A percentile compares a stretch with the other conserved stretches of the same genome.
These are phyloP conservation scores for Ectemnius lituratus DNA, from an alignment of 2,888 invertebrate genomes.

Conservation along the genomic window DNA sequence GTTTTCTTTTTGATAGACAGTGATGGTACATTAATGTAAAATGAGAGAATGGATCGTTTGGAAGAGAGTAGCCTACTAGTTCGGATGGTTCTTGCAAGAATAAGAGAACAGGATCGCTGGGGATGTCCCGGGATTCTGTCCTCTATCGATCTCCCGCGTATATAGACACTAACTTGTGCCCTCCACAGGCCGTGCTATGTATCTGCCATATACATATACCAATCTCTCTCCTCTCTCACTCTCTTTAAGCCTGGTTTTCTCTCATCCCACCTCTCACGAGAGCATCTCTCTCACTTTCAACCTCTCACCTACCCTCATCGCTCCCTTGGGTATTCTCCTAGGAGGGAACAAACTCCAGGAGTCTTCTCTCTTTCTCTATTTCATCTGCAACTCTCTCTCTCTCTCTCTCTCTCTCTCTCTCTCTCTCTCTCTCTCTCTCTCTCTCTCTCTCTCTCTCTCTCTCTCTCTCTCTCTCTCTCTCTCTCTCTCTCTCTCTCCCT, in stretches of 20 bases:
- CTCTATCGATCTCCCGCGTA: constrained; percentile 76
- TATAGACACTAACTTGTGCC: constrained; percentile 76
- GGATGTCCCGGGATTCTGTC: constrained; percentile 77
- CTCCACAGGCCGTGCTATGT: constrained; percentile 73
- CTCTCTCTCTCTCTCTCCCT: constrained; percentile 11
- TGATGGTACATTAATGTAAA: constrained; percentile 64
- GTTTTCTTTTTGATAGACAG: constrained; percentile 8
- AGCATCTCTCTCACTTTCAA: constrained; percentile 11
- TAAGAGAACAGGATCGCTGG: constrained; percentile 77
- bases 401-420: constrained; percentile 14
- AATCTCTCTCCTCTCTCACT: constrained; percentile 34
- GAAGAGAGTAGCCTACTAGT: constrained; percentile 63
- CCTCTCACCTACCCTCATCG: constrained; percentile 13
- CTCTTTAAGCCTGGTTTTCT: constrained; percentile 13
- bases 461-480: constrained; percentile 11
- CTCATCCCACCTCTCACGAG: not conserved
- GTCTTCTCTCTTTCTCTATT: constrained; percentile 9
- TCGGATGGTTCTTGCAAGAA: constrained; percentile 76
- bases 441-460: constrained; percentile 11
- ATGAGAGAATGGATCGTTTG: constrained; percentile 57
- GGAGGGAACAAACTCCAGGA: no score
- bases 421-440: constrained; percentile 7
- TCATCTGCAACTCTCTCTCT: constrained; percentile 10
- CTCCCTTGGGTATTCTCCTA: constrained; percentile 7
- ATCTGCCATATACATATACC: constrained; percentile 64